These are phyloP conservation scores for Brachyrhaphis roseni DNA, from an alignment of 2,797 vertebrate genomes.

Conservation along the genomic window DNA sequence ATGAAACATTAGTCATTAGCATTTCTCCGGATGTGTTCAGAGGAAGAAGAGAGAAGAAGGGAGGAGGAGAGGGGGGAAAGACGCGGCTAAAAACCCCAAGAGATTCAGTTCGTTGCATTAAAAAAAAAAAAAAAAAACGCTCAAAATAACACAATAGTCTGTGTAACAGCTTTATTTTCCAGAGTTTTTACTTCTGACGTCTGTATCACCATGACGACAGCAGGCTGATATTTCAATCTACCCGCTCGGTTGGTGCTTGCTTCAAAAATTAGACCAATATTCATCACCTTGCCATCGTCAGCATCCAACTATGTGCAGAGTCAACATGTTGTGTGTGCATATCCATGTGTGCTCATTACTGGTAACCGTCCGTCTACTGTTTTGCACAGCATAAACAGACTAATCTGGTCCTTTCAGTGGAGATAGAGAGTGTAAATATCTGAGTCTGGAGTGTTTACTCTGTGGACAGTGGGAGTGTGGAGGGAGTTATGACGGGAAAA, in stretches of 20 bases:
- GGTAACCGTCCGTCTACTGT: slow-evolving; percentile 33
- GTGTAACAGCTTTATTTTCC: slow-evolving; percentile 51
- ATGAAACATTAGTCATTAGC: slow-evolving; percentile 73
- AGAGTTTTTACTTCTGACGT: slow-evolving; percentile 51
- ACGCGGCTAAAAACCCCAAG: slow-evolving; percentile 49
- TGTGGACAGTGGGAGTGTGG: slow-evolving; percentile 13
- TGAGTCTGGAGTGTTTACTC: slow-evolving; percentile 58
- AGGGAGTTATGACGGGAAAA: not conserved
- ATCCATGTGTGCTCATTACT: slow-evolving; percentile 38
- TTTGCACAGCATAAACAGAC: slow-evolving; percentile 55
- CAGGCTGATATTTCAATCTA: slow-evolving; percentile 36
- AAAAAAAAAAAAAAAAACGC: slow-evolving; percentile 39
- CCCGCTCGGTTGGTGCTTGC: not conserved
- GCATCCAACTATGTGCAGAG: slow-evolving; percentile 6
- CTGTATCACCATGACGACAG: slow-evolving; percentile 67
- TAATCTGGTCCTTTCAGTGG: slow-evolving; percentile 54
- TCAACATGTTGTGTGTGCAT: slow-evolving; percentile 8
- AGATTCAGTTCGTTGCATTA: slow-evolving; percentile 44
- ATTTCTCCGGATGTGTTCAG: slow-evolving; percentile 71
- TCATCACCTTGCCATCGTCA: slow-evolving; percentile 20
- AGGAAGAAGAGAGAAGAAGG: slow-evolving; percentile 34
- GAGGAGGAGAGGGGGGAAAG: slow-evolving; percentile 4
- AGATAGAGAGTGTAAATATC: slow-evolving; percentile 49
- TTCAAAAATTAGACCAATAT: slow-evolving; percentile 21
- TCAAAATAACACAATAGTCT: slow-evolving; percentile 56